phyloP scores from a whole-genome alignment of 2,113 vertebrate species.

The Silurus meridionalis region DNA sequence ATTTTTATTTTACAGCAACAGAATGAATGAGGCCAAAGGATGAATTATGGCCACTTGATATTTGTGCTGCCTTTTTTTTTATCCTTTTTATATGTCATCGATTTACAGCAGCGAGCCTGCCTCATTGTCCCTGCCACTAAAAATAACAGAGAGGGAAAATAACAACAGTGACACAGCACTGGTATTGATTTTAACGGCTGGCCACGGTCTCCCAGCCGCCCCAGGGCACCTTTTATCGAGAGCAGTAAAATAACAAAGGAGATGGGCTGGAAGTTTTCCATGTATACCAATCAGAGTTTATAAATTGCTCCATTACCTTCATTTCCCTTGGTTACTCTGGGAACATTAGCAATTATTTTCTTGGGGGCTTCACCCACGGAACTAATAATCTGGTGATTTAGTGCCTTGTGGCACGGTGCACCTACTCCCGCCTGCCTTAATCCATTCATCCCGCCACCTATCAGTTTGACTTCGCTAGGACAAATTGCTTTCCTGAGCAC shows the following conservation, averaged over 20 bases:
- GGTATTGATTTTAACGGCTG: constrained; percentile 76
- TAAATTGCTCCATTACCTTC: constrained; percentile 84
- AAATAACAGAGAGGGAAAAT: constrained; percentile 70
- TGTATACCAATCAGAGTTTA: constrained; percentile 85
- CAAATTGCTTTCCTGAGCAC: constrained; percentile 75
- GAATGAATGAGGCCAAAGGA: constrained; percentile 63
- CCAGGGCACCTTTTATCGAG: constrained; percentile 72
- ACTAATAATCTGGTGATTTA: constrained; percentile 84
- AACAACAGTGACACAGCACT: constrained; percentile 64
- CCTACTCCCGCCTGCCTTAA: constrained; percentile 69
- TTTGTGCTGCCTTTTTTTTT: constrained; percentile 41
- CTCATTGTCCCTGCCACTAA: constrained; percentile 63
- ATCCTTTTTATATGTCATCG: constrained; percentile 66
- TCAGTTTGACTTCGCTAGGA: constrained; percentile 79
- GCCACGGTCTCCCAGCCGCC: constrained; percentile 65
- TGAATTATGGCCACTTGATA: constrained; percentile 57
- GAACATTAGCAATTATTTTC: constrained; percentile 86
- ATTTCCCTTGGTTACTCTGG: constrained; percentile 82
- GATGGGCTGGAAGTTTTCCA: constrained; percentile 80
- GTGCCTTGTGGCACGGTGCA: constrained; percentile 72
- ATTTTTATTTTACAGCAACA: constrained; percentile 28
- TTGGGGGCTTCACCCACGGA: constrained; percentile 77
- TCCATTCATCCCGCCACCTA: constrained; percentile 81
- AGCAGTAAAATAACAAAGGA: constrained; percentile 78
- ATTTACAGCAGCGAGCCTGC: constrained; percentile 70